These are phyloP conservation scores for Tauraco erythrolophus DNA, from an alignment of 2,113 vertebrate species.

Conservation along the genomic window DNA sequence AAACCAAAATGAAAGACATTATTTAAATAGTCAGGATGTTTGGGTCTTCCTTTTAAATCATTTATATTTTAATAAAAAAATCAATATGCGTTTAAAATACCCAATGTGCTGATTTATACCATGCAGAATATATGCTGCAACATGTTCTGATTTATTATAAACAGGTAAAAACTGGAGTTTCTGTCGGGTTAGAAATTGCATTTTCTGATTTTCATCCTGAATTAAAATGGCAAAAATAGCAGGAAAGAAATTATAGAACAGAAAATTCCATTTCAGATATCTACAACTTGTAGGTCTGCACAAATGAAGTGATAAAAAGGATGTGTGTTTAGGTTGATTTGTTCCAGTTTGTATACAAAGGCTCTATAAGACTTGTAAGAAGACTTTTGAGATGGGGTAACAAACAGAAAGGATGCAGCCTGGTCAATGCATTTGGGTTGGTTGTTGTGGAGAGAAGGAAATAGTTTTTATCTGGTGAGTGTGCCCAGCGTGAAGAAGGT, in stretches of 20 bases:
- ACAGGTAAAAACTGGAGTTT: not conserved
- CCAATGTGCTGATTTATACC: not conserved
- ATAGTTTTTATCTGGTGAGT: not conserved
- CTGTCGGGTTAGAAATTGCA: not conserved
- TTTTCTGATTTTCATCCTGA: constrained; percentile 4
- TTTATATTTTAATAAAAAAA: not conserved
- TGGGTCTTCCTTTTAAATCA: not conserved
- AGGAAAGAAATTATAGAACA: not conserved
- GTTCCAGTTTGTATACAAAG: not conserved
- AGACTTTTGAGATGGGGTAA: not conserved
- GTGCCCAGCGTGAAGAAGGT: not conserved
- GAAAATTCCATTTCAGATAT: not conserved
- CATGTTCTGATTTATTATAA: not conserved
- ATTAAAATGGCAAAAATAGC: not conserved
- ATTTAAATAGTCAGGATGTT: not conserved
- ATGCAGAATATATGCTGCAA: not conserved
- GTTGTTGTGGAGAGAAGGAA: not conserved
- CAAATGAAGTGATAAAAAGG: not conserved
- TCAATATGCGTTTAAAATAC: not conserved
- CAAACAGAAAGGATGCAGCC: not conserved
- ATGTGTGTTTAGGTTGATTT: not conserved
- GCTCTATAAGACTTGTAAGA: not conserved
- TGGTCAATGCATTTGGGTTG: not conserved
- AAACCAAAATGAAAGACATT: not conserved
- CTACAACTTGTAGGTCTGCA: not conserved